Base-by-base conservation (phyloP, 2,797 vertebrate species). In the Caiman crocodilus region DNA sequence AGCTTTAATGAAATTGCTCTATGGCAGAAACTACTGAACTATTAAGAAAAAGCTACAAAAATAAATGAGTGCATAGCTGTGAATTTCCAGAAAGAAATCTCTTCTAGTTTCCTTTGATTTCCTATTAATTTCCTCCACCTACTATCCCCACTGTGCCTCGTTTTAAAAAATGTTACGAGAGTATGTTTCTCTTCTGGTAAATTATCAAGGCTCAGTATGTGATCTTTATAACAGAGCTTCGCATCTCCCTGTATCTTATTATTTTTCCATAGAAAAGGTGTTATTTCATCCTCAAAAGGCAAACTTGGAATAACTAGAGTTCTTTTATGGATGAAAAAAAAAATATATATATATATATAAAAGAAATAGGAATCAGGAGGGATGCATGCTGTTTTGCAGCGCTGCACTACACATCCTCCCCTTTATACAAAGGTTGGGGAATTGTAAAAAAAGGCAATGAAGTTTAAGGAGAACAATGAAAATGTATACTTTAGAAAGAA, bases 201-300 rank as follows among this genome's bases (percentile, higher is more conserved):
- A 97, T 97, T 89, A 97, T 96, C 94, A 97, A 97, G 95, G 91
- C 94, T 88, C 96, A 96, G 83, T 87, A 84, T 95, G 90, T 93
- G 88, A 95, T 97, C 92, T 96, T 96, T 90, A 91, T 96, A 97
- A 97, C 92, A 90, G 91, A 93, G 80, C 80, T 92, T 77, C 96
- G 88, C 82, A 94, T 97, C 96, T 97, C 93, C 96, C 96, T 97
- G 97, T 96, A 95, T 93, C 97, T 97, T 97, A 97, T 97, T 97
- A 97, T 95, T 94, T 96, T 96, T 97, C 90, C 92, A 95, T 92
- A 93, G 32, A 86, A 97, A 96, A 94, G 90, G 96, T 95, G 93
- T 96, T 98, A 95, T 92, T 96, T 85, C 92, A 91, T 87, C 95
- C 97, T 97, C 96, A 50, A 23, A 91, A 96, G 96, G 79, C 94